Evolutionary conservation across 2,888 invertebrate species (phyloP).

Genomic region (Tetragonisca angustula): DNA sequence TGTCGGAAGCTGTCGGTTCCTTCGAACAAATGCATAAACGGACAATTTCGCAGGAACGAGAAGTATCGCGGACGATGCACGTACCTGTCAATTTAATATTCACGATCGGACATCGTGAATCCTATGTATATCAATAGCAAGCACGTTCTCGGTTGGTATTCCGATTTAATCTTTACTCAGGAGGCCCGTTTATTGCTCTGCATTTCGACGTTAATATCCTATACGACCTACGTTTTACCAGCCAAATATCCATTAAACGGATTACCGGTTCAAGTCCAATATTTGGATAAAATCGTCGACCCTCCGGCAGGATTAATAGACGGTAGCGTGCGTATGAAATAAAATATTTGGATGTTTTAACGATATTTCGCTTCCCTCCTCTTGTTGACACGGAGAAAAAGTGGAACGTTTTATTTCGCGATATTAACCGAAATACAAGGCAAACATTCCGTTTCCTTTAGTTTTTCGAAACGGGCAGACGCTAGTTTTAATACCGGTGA

Average conservation of each 20-base stretch:
- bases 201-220: constrained; percentile 56
- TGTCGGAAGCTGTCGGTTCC: constrained; percentile 4
- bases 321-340: constrained; percentile 29
- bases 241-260: constrained; percentile 68
- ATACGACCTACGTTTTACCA: constrained; percentile 63
- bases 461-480: neutral
- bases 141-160: constrained; percentile 38
- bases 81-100: constrained; percentile 49
- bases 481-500: neutral
- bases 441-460: constrained; percentile 24
- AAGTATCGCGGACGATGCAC: constrained; percentile 27
- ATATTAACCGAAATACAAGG: constrained; percentile 34
- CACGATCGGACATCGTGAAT: constrained; percentile 43
- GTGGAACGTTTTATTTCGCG: constrained; percentile 17
- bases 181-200: constrained; percentile 57
- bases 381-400: constrained; percentile 6
- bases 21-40: constrained; percentile 9
- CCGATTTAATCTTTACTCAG: constrained; percentile 62
- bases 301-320: constrained; percentile 54
- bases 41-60: too few relatives aligned
- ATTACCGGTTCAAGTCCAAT: constrained; percentile 63
- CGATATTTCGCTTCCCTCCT: constrained; percentile 21
- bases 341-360: constrained; percentile 59
- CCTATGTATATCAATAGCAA: constrained; percentile 42
- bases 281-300: constrained; percentile 65